Conservation (phyloP, 2,888 invertebrate genomes). For the Mongoloraphidia duomilia region DNA sequence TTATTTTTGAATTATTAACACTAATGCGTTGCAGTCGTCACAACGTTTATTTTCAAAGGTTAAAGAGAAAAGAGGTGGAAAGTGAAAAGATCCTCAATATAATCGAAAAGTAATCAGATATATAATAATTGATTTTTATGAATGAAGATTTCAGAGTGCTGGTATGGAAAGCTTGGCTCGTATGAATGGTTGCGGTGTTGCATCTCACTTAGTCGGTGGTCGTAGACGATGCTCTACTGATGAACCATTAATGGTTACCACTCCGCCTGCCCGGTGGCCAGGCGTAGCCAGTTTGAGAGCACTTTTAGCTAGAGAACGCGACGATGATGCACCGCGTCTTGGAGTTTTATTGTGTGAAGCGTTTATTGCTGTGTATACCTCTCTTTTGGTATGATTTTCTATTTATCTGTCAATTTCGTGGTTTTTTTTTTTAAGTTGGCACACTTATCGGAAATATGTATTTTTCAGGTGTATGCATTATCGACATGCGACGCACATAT, state of each 20-base stretch:
- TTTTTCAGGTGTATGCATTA: slow-evolving; percentile 56
- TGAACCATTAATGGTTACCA: slow-evolving; percentile 63
- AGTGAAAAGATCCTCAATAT: no score
- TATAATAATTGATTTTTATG: no score
- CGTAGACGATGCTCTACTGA: slow-evolving; percentile 63
- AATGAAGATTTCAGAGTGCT: slow-evolving; percentile 24
- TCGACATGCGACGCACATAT: slow-evolving; percentile 89
- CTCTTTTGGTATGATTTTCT: slow-evolving; percentile 44
- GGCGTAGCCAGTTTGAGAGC: slow-evolving; percentile 89
- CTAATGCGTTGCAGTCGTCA: no score
- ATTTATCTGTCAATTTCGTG: neutral
- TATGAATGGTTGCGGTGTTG: slow-evolving; percentile 25
- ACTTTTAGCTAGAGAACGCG: slow-evolving; percentile 81
- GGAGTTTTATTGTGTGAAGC: slow-evolving; percentile 86
- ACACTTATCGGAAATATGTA: neutral
- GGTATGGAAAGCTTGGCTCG: slow-evolving; percentile 30
- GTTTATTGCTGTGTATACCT: slow-evolving; percentile 84
- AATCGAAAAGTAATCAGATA: no score
- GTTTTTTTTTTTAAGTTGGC: neutral
- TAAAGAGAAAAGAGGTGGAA: no score
- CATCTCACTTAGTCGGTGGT: slow-evolving; percentile 57
- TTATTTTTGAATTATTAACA: no score
- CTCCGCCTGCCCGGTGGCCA: slow-evolving; percentile 82
- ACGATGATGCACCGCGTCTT: slow-evolving; percentile 82
- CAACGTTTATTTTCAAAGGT: no score